Evolutionary conservation across 2,797 vertebrate genomes (phyloP).

Genomic region (Dryobates pubescens): DNA sequence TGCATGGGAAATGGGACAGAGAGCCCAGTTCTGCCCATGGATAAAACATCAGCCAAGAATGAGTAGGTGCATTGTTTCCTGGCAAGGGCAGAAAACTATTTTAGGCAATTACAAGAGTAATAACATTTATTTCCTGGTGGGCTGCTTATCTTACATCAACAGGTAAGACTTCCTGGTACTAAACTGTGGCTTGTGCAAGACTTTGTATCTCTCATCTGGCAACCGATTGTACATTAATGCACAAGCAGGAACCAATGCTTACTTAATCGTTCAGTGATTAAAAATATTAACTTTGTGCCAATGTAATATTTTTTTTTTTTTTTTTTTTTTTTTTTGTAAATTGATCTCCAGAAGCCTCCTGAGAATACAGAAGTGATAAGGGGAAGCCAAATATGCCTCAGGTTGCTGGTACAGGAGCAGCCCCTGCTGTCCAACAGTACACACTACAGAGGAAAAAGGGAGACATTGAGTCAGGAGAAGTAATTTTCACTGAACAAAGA

Average conservation of each 20-base stretch:
- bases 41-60: neutral
- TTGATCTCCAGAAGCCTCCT: neutral
- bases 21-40: neutral
- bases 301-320: too few relatives aligned
- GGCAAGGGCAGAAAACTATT: neutral
- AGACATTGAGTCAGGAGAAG: neutral
- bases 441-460: neutral
- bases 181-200: neutral
- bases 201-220: neutral
- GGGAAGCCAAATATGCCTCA: fast-evolving
- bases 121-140: neutral
- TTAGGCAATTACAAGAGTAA: neutral
- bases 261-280: neutral
- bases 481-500: neutral
- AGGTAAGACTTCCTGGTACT: conserved; percentile 44
- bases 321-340: neutral
- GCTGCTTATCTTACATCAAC: conserved; percentile 34
- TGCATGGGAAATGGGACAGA: fast-evolving
- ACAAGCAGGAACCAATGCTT: neutral
- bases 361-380: neutral
- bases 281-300: neutral
- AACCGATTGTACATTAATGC: neutral
- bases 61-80: neutral
- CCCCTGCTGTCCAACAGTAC: neutral
- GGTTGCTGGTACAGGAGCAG: neutral